These are phyloP conservation scores for Ophion ellenae DNA, from an alignment of 2,888 invertebrate genomes.

Conservation along the genomic window DNA sequence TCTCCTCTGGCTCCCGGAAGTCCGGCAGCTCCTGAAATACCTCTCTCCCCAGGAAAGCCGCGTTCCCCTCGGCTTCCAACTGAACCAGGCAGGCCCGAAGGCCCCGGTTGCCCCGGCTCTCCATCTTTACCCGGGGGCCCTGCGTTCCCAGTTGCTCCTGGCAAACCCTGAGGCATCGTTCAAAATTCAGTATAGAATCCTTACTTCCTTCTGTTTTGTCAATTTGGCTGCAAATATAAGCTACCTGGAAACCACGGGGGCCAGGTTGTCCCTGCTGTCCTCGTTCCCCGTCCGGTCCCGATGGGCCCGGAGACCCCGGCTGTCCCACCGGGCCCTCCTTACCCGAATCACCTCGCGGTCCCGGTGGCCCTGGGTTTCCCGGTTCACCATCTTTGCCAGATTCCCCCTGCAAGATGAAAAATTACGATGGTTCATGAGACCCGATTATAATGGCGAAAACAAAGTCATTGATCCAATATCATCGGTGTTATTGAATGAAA, in stretches of 20 bases:
- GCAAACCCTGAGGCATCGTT: constrained; percentile 43
- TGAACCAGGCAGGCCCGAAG: constrained; percentile 85
- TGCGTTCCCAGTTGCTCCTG: constrained; percentile 85
- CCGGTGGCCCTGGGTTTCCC: constrained; percentile 89
- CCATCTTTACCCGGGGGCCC: constrained; percentile 93
- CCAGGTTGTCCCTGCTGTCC: constrained; percentile 92
- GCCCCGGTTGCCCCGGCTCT: constrained; percentile 89
- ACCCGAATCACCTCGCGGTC: constrained; percentile 82
- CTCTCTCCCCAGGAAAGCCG: constrained; percentile 91
- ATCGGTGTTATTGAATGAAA: too few species aligned
- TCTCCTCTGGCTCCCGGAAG: constrained; percentile 88
- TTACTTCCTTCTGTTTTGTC: background rate
- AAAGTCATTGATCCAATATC: too few species aligned
- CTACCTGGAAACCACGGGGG: constrained; percentile 91
- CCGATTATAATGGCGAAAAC: background rate
- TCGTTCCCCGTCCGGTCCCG: constrained; percentile 90
- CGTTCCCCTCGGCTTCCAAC: constrained; percentile 86
- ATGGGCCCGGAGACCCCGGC: constrained; percentile 88
- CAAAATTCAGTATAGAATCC: too few species aligned
- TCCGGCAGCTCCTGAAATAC: constrained; percentile 89
- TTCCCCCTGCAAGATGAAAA: constrained; percentile 86
- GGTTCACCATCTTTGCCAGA: constrained; percentile 92
- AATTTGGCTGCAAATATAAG: background rate
- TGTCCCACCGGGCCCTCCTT: constrained; percentile 87
- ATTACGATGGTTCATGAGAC: constrained; percentile 17